These are phyloP conservation scores for Platalea minor DNA, from an alignment of 2,797 vertebrate genomes.

Conservation along the genomic window DNA sequence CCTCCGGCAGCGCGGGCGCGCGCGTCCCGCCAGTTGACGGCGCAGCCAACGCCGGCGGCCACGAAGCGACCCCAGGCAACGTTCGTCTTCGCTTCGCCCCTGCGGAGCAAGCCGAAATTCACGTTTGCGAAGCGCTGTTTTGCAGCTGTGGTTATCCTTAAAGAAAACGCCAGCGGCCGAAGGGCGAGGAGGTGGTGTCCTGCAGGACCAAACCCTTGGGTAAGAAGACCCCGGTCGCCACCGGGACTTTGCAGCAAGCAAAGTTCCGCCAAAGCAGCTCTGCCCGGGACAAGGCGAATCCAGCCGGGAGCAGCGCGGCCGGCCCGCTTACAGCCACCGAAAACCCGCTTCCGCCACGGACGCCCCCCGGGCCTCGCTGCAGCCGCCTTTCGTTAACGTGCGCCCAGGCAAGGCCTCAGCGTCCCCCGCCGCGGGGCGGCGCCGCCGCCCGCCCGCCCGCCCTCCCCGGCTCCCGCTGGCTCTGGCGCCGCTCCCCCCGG, in stretches of 20 bases:
- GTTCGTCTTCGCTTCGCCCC: background rate
- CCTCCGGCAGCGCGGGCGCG: rapidly evolving
- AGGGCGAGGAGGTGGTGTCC: background rate
- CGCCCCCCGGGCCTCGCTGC: too few relatives aligned
- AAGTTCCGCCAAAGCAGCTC: too few relatives aligned
- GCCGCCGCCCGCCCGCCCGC: too few relatives aligned
- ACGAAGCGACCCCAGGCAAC: background rate
- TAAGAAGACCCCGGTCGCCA: background rate
- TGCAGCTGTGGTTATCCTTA: background rate
- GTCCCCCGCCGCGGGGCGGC: background rate
- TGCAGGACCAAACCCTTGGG: too few relatives aligned
- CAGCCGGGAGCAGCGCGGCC: background rate
- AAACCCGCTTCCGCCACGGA: rapidly evolving
- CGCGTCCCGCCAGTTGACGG: too few relatives aligned
- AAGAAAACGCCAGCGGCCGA: background rate
- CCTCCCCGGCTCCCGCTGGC: too few relatives aligned
- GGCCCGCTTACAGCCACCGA: rapidly evolving
- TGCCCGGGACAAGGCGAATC: background rate
- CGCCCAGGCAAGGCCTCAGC: background rate
- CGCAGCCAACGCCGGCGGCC: rapidly evolving
- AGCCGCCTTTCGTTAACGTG: background rate
- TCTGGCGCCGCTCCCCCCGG: background rate
- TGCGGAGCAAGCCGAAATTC: background rate
- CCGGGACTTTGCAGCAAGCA: background rate
- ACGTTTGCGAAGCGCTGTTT: too few relatives aligned